These are phyloP conservation scores for Auanema sp. DNA, from an alignment of 2,888 invertebrate genomes.

Conservation along the genomic window DNA sequence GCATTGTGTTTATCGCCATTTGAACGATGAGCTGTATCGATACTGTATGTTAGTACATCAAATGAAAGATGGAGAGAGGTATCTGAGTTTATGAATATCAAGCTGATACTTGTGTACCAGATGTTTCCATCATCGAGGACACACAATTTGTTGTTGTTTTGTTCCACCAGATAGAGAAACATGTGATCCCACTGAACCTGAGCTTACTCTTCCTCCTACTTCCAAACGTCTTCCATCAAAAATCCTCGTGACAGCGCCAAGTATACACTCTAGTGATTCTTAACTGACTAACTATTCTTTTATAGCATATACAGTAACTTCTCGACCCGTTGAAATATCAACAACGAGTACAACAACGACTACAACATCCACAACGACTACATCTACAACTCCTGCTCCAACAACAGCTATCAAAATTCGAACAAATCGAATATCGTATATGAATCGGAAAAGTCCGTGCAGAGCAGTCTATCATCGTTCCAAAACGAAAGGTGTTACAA, in stretches of 20 bases:
- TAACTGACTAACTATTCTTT: no score
- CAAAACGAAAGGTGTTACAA: no score
- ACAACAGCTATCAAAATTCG: slow-evolving; percentile 7
- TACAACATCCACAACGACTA: slow-evolving; percentile 23
- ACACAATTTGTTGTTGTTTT: slow-evolving; percentile 47
- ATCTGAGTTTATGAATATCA: neutral
- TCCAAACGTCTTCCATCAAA: slow-evolving; percentile 16
- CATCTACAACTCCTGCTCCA: slow-evolving; percentile 9
- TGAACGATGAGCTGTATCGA: slow-evolving; percentile 44
- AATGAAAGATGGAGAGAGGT: slow-evolving; percentile 21
- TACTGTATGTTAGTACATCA: slow-evolving; percentile 40
- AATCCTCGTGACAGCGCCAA: slow-evolving; percentile 25
- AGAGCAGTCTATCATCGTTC: no score
- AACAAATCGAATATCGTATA: no score
- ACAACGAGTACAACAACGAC: slow-evolving; percentile 20
- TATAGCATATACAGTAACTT: no score
- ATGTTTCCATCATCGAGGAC: slow-evolving; percentile 43
- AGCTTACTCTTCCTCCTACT: slow-evolving; percentile 36
- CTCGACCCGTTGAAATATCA: slow-evolving; percentile 5
- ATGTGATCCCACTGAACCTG: slow-evolving; percentile 46
- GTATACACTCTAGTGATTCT: no score
- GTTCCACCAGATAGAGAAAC: slow-evolving; percentile 39
- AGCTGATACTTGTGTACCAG: slow-evolving; percentile 8
- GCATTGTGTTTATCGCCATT: slow-evolving; percentile 42
- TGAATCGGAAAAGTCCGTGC: no score